A percentile compares a stretch with the other conserved stretches of the same genome.
phyloP scores from a whole-genome alignment of 2,113 vertebrate species.

The Sinocyclocheilus rhinocerous region DNA sequence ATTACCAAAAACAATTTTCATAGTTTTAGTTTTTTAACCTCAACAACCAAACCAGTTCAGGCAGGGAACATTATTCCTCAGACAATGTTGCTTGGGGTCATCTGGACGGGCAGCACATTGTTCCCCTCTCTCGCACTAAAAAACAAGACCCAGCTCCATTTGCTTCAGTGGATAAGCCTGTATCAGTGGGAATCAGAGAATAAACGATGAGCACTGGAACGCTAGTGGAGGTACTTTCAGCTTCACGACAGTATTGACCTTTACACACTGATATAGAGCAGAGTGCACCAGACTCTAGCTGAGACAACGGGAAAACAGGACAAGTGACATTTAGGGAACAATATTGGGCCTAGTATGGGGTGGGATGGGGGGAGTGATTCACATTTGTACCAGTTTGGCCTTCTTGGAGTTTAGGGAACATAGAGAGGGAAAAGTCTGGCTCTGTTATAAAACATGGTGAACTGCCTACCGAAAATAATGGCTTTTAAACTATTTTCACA shows the following conservation, averaged over 20 bases:
- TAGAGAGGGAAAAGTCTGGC: neutral
- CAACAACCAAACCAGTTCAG: neutral
- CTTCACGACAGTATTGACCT: slow-evolving; percentile 43
- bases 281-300: slow-evolving; percentile 29
- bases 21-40: neutral
- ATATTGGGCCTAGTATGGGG: neutral
- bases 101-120: neutral
- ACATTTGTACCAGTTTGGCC: neutral
- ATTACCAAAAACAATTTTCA: neutral
- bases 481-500: neutral
- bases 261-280: slow-evolving; percentile 43
- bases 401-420: neutral
- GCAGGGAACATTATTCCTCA: slow-evolving; percentile 30
- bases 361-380: neutral
- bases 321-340: slow-evolving; percentile 42
- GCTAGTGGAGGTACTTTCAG: slow-evolving; percentile 39
- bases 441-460: neutral
- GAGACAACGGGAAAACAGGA: slow-evolving; percentile 20
- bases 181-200: slow-evolving; percentile 29
- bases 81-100: slow-evolving; percentile 14
- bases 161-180: slow-evolving; percentile 4
- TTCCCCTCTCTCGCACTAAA: slow-evolving; percentile 2
- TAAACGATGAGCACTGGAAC: slow-evolving; percentile 18
- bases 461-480: neutral
- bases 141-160: slow-evolving; percentile 13